Evolutionary conservation across 1,140 invertebrate species (phyloP).

Genomic region (Acromyrmex echinatior): DNA sequence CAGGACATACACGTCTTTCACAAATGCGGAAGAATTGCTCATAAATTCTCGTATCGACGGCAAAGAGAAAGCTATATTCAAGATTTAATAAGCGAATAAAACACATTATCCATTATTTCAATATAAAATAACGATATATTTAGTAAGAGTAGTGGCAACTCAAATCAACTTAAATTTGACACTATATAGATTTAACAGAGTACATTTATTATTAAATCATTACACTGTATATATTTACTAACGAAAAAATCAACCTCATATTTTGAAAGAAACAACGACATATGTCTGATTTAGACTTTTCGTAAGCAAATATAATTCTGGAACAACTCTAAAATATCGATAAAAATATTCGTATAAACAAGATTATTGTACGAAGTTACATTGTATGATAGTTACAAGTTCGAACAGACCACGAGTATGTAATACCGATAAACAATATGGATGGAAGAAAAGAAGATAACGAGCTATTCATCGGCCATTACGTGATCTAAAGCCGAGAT

Average conservation of each 20-base stretch:
- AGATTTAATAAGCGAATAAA: slow-evolving; percentile 3
- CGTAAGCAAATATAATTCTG: background rate
- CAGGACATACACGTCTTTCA: background rate
- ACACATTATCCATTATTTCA: no score
- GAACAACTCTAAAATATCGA: background rate
- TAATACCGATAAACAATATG: slow-evolving; percentile 17
- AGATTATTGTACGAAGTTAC: background rate
- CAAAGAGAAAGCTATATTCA: background rate
- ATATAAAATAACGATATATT: no score
- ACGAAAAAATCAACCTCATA: background rate
- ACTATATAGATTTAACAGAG: no score
- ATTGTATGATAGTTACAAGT: background rate
- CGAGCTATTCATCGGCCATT: slow-evolving; percentile 51
- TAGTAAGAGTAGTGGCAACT: no score
- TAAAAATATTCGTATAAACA: background rate
- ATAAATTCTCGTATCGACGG: slow-evolving; percentile 11
- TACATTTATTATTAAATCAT: background rate
- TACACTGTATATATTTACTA: background rate
- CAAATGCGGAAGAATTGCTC: slow-evolving; percentile 13
- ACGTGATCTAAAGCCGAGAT: slow-evolving; percentile 14
- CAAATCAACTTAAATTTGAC: no score
- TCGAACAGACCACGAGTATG: background rate
- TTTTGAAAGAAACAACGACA: background rate
- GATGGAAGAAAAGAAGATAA: slow-evolving; percentile 42
- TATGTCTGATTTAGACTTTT: background rate